Evolutionary conservation across 2,888 invertebrate genomes (phyloP).

Genomic region (Eupithecia subfuscata): DNA sequence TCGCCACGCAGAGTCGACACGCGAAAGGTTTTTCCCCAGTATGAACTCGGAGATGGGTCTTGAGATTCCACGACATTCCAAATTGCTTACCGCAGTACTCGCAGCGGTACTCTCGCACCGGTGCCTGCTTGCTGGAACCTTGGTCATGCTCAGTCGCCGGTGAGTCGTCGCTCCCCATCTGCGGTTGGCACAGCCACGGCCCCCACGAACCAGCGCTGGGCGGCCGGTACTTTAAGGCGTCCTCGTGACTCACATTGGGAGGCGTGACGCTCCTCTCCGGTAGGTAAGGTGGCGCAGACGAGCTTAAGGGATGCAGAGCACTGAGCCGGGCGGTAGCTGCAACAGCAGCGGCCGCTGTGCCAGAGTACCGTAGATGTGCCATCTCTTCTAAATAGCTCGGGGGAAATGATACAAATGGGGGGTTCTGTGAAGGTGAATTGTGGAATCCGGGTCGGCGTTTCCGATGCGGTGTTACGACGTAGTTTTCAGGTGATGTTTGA

Average conservation of each 20-base stretch:
- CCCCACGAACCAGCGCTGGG: conserved; percentile 90
- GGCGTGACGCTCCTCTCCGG: conserved; percentile 86
- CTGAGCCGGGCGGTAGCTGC: conserved; percentile 82
- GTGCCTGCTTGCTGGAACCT: conserved; percentile 84
- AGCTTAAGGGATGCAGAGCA: conserved; percentile 86
- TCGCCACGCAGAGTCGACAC: conserved; percentile 93
- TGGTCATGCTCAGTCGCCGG: conserved; percentile 80
- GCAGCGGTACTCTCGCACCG: conserved; percentile 93
- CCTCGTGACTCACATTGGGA: conserved; percentile 83
- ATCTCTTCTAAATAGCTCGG: conserved; percentile 90
- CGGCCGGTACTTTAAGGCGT: conserved; percentile 85
- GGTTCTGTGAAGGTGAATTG: conserved; percentile 94
- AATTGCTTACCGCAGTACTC: conserved; percentile 96
- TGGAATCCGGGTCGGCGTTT: conserved; percentile 94
- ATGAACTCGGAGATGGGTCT: conserved; percentile 93
- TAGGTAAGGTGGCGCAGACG: conserved; percentile 89
- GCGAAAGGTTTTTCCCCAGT: conserved; percentile 96
- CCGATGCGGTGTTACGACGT: conserved; percentile 94
- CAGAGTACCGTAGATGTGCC: conserved; percentile 85
- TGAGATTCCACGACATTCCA: conserved; percentile 96
- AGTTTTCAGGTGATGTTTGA: conserved; percentile 90
- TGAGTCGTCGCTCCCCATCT: conserved; percentile 82
- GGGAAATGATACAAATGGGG: conserved; percentile 93
- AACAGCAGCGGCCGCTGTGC: conserved; percentile 83
- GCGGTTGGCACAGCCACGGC: conserved; percentile 87